phyloP scores from a whole-genome alignment of 1,140 invertebrate species.

The Galleria mellonella region DNA sequence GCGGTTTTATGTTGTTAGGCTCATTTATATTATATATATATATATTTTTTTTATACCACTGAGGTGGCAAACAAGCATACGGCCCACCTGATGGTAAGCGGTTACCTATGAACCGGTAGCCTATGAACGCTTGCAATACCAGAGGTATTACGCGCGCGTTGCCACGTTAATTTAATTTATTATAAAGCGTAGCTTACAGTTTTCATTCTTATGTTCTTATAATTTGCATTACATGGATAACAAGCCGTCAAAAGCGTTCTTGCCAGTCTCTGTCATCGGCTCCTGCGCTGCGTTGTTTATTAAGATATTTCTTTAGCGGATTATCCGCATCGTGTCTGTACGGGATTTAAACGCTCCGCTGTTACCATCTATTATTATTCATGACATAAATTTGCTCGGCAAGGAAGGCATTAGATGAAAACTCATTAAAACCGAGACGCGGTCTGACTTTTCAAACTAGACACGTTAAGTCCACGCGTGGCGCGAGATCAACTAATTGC shows the following conservation, averaged over 20 bases:
- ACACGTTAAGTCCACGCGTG: constrained; percentile 70
- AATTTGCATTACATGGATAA: no score
- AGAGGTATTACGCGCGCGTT: no score
- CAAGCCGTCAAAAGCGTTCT: not conserved
- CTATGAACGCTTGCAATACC: no score
- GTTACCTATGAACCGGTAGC: no score
- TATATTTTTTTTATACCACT: no score
- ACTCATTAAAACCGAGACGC: constrained; percentile 69
- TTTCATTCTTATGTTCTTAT: no score
- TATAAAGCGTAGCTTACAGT: no score
- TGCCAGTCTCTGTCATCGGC: constrained; percentile 27
- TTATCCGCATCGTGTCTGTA: constrained; percentile 56
- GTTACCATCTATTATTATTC: constrained; percentile 63
- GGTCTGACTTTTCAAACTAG: constrained; percentile 69
- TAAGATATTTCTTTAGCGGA: constrained; percentile 51
- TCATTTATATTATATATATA: no score
- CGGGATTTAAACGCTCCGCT: constrained; percentile 57
- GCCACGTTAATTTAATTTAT: no score
- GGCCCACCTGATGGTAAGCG: no score
- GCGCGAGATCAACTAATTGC: constrained; percentile 51
- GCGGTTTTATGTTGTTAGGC: no score
- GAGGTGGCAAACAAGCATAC: no score
- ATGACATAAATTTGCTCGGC: constrained; percentile 68
- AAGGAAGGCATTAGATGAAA: constrained; percentile 68
- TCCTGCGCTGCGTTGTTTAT: constrained; percentile 54